Base-by-base conservation (phyloP, 2,888 invertebrate species). In the Choreutis nemorana region DNA sequence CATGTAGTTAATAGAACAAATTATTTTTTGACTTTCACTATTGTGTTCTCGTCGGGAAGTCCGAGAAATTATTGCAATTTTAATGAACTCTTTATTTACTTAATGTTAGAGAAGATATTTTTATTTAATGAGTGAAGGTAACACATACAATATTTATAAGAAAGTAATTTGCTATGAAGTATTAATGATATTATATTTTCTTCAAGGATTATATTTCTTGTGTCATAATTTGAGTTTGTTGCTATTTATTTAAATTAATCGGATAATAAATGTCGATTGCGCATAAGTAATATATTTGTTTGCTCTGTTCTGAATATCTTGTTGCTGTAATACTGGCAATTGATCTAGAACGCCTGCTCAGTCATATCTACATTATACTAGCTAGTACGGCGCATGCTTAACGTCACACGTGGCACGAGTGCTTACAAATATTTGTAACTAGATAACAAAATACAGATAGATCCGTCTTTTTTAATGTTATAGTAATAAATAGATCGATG, bases 71-170 rank as follows among this genome's bases (percentile, higher is more conserved):
- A n/a, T 63, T 63, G 65, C 71, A 64, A 65, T 67, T 55, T 63
- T 62, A 54, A 65, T 63, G 54, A 68, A 67, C 57, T 59, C 52
- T 46, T 60, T 70, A 67, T 66, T 68, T 73, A 71, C 70, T 66
- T 72, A 64, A 65, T 62, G 50, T 57, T 66, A 70, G 66, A 51
- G 51, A 64, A 66, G 73, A 72, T 72, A 68, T 73, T 71, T 66
- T 68, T 73, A 71, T 73, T 72, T 66, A 66, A 68, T 62, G 71
- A 70, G 68, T 71, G 72, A 70, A 64, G 71, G 66, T 66, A 70
- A 73, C 65, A 64, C 56, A 54, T 65, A 62, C 62, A 59, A 70
- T 75, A 73, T 73, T 73, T 73, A 70, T 73, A 67, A 62, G 62
- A 59, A 11, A 61, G 62, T 62, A 70, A 64, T 62, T 63, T 70